phyloP scores from a whole-genome alignment of 2,113 vertebrate species.

The Rostratula benghalensis region DNA sequence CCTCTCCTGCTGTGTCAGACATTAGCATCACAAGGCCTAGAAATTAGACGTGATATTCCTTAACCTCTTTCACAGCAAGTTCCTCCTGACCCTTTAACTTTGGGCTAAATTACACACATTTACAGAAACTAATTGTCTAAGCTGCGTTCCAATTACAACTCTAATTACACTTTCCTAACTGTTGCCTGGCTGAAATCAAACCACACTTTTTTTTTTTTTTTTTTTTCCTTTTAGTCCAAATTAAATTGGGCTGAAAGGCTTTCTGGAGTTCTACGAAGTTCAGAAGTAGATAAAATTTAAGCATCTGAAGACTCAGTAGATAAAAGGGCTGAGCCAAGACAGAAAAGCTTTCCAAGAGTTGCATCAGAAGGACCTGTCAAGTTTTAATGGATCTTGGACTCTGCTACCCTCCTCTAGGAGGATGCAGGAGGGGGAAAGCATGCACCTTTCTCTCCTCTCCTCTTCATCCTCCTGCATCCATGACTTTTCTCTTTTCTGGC shows the following conservation, averaged over 20 bases:
- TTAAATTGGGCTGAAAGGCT: background rate
- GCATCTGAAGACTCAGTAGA: background rate
- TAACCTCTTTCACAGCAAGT: background rate
- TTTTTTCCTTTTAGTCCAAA: background rate
- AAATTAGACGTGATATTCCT: background rate
- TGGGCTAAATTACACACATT: background rate
- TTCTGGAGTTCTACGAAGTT: background rate
- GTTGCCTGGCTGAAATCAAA: background rate
- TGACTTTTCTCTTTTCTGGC: background rate
- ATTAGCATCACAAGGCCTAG: background rate
- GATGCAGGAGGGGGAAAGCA: background rate
- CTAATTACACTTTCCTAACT: slow-evolving; percentile 21
- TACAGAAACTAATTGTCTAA: slow-evolving; percentile 19
- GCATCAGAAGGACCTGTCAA: background rate
- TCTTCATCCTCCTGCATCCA: background rate
- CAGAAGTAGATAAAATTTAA: background rate
- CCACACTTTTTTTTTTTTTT: background rate
- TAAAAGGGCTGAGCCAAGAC: background rate
- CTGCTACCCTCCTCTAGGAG: background rate
- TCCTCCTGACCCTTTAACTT: slow-evolving; percentile 1
- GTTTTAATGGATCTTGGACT: background rate
- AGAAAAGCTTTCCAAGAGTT: background rate
- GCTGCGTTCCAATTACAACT: slow-evolving; percentile 5
- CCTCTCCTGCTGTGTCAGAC: background rate
- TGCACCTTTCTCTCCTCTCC: background rate